Evolutionary conservation across 2,888 invertebrate genomes (phyloP), one percentile per base, ranked within the genome.

Genomic region (Hoplodrina blanda): DNA sequence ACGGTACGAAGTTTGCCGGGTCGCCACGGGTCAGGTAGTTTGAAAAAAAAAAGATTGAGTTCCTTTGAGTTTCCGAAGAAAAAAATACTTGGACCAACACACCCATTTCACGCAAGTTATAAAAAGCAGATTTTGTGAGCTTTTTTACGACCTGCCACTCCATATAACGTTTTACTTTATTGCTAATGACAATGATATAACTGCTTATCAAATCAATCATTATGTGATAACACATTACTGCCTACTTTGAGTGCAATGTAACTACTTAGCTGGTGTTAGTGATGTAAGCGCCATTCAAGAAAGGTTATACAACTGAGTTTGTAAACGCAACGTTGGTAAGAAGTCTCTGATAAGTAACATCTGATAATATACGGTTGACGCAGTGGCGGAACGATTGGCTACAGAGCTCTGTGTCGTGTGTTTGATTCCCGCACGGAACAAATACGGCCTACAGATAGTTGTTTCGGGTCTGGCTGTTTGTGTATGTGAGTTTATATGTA

Each of bases 81-180:
- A 57, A 15, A 64, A 30, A 30, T 37, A 30, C n/a, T 59, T 62
- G 6, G 13, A 53, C 49, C 37, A 10, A 44, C 30, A 53, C 13
- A 41, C 10, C 7, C 15, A 55, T 79, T 64, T 49, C 15, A 55
- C 25, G 4, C 37, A 19, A 59, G 68, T 59, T 33, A 52, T 69
- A 75, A 75, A 63, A 66, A 75, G 46, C 62, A 3, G 8, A 20
- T 33, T 54, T 74, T 62, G 62, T 53, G 61, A 30, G 25, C 52
- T 33, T 60, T 62, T 59, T 80, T 69, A 78, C 37, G 25, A 20
- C 66, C 17, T 60, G 25, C 44, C 37, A 65, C 33, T 61, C n/a
- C 55, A 65, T 59, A 62, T 17, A 54, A 50, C 53, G 65, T 33
- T 69, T 69, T 13, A 25, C 67, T 79, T 80, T 80, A 80, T 66